Percentiles rank a stretch among this genome's conserved stretches.
Conservation (phyloP, 1,140 invertebrate genomes). For the Thalassaphorura encarpata region DNA sequence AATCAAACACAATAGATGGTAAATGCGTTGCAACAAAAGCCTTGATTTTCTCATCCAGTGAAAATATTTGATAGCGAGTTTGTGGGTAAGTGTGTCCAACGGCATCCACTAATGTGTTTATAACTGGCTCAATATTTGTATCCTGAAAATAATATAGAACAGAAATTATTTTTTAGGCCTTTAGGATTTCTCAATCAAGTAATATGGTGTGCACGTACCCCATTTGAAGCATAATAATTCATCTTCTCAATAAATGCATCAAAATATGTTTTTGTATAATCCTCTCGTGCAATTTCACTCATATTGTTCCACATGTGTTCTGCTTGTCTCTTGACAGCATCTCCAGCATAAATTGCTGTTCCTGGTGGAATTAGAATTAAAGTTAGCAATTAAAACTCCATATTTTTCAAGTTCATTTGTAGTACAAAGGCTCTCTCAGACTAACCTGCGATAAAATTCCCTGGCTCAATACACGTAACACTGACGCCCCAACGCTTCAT, state of each 20-base stretch:
- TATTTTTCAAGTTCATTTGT: background rate
- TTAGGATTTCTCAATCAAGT: background rate
- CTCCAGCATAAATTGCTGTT: conserved; percentile 40
- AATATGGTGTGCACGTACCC: conserved; percentile 17
- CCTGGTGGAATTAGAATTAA: conserved; percentile 10
- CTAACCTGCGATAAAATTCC: conserved; percentile 64
- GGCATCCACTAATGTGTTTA: conserved; percentile 43
- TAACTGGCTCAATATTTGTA: conserved; percentile 14
- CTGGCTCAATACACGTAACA: conserved; percentile 71
- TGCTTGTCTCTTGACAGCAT: conserved; percentile 56
- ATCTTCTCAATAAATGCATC: conserved; percentile 39
- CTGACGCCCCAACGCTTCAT: conserved; percentile 58
- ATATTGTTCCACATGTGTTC: conserved; percentile 66
- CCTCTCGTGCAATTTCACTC: conserved; percentile 59
- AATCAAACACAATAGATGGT: conserved; percentile 61
- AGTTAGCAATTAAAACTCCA: background rate
- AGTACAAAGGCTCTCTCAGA: conserved; percentile 37
- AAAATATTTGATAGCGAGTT: conserved; percentile 65
- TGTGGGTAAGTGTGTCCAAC: conserved; percentile 68
- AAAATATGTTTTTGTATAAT: conserved; percentile 69
- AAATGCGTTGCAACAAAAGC: conserved; percentile 65
- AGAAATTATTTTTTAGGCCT: background rate
- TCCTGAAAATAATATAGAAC: conserved; percentile 7
- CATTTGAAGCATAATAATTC: conserved; percentile 21
- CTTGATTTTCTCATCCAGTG: conserved; percentile 60